Evolutionary conservation across 2,888 invertebrate species (phyloP), one percentile per base, ranked within the genome.

Genomic region (Lepidochitona cinerea): DNA sequence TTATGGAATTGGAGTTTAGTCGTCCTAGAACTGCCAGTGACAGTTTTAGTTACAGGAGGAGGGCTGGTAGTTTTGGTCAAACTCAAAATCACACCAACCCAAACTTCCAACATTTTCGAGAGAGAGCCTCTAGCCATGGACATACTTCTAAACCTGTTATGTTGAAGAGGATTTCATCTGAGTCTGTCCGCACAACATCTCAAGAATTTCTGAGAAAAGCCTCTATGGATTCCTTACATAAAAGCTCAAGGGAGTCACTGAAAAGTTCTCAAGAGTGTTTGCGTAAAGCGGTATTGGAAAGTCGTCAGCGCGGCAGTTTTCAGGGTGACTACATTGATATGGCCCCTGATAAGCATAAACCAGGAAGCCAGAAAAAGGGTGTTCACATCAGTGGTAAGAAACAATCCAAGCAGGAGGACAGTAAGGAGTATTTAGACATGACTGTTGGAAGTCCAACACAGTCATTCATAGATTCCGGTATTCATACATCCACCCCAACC

Each of bases 1-100:
- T 90, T 68, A 87, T 89, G 86, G 89, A 89, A 77, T 83, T 90
- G 75, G 88, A 89, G 71, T 88, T 88, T 72, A 82, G 84, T 71
- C 79, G 85, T 1, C 86, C 86, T 1, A 72, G 87, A 32, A 87
- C 87, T 12, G 83, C 84, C n/a, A 87, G 85, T 72, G 86, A 88
- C 72, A 88, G 86, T 75, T 85, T 83, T 69, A 83, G 84, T 64
- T 68, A 37, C n/a, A 75, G 87, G n/a, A 86, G 84, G 0, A 75
- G 88, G 0, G 81, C 89, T 3, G 86, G 88, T 52, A 87, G 88
- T 71, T 86, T 87, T 69, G 86, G 86, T 0, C 81, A 84, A 54
- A 71, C 72, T 23, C 74, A 75, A 32, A 72, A 75, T 37, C 70
- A 59, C 41, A 36, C 54, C 2, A 64, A 76, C 79, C 67, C 77